phyloP scores from a whole-genome alignment of 2,888 invertebrate genomes.

The Agrochola circellaris region DNA sequence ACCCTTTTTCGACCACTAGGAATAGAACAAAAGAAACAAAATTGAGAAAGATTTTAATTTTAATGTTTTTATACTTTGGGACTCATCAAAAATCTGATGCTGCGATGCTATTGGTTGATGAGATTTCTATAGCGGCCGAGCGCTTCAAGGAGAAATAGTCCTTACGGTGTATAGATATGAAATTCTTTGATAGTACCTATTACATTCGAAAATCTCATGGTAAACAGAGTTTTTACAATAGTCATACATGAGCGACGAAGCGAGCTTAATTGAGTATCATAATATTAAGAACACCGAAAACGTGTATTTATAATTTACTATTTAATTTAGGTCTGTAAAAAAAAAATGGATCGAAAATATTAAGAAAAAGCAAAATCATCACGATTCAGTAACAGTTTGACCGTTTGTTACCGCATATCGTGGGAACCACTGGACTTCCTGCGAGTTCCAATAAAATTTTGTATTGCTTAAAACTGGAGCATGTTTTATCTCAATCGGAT shows the following conservation, averaged over 20 bases:
- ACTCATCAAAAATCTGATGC: too few species aligned
- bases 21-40: too few species aligned
- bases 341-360: background rate
- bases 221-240: background rate
- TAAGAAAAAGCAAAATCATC: background rate
- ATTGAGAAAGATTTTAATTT: too few species aligned
- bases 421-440: background rate
- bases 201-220: background rate
- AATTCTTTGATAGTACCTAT: too few species aligned
- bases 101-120: too few species aligned
- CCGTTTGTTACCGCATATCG: background rate
- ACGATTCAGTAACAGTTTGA: background rate
- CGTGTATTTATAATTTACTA: background rate
- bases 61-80: too few species aligned
- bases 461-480: background rate
- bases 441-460: background rate
- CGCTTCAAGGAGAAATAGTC: too few species aligned
- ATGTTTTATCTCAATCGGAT: background rate
- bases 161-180: too few species aligned
- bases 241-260: background rate
- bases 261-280: background rate
- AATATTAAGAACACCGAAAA: constrained; percentile 11
- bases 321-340: too few species aligned
- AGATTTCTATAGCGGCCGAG: too few species aligned
- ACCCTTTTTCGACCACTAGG: background rate